Base-by-base conservation (phyloP, 92 coral and sea anemone genomes). In the Umimayanthus kanabou region DNA sequence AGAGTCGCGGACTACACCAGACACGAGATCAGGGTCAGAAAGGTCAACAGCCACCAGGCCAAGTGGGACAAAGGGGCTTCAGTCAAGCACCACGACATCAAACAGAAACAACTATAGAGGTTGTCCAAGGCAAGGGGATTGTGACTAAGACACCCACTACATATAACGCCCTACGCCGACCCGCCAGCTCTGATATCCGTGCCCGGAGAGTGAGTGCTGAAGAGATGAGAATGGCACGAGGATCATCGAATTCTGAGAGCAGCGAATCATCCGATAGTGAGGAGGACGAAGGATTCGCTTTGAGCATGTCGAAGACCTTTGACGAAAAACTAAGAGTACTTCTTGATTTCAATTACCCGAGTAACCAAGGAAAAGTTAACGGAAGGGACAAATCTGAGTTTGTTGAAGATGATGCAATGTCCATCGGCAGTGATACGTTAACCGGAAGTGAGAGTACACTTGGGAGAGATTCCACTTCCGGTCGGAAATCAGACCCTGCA, bases 221-320 rank as follows among this genome's bases (percentile, higher is more conserved):
- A 71, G 98, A 91, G 43, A 82, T 88, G 85, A 90, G 95, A 6
- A n/a, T 91, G 39, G 87, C 88, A 18, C 78, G 92, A 73, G 87
- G 91, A 14, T 82, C 98, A 11, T 61, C 90, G 49, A 93, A 93
- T 30, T 95, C 98, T 55, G 87, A 83, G 73, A 95, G 94, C 73
- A 96, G 99, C 75, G 96, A 95, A 71, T 95, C 93, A 16, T 92
- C 99, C 5, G 93, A 94, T 26, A 93, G 96, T 69, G 98, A 96
- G 26, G 94, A 88, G 23, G 95, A 92, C 22, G 94, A 89, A 72
- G 85, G 89, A 23, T 92, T 91, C 6, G 92, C 94, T 13, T 85
- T 95, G 55, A 93, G 94, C 71, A 93, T 95, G 96, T 95, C 98
- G 18, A 94, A 91, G 91, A 93, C 97, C 10, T 97, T 97, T 77